phyloP scores from a whole-genome alignment of 2,113 vertebrate species.

The Eptesicus fuscus region DNA sequence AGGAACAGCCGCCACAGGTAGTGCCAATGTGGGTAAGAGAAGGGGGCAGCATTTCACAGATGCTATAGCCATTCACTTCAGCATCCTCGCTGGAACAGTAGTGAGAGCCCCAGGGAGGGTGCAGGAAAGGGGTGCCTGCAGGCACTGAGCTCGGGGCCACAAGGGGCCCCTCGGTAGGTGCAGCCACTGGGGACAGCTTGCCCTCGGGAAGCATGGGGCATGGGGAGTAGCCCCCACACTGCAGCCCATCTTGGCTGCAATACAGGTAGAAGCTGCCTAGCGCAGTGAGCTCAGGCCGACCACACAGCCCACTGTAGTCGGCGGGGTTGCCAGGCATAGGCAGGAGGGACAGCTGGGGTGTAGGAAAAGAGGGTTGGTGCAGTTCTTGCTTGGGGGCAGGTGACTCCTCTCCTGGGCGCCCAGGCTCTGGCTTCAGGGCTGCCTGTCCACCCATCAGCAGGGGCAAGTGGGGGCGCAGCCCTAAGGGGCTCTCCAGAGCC shows the following conservation, averaged over 20 bases:
- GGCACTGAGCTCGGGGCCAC: slow-evolving; percentile 85
- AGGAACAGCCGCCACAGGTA: slow-evolving; percentile 86
- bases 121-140: slow-evolving; percentile 86
- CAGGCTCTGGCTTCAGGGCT: slow-evolving; percentile 87
- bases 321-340: slow-evolving; percentile 84
- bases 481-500: slow-evolving; percentile 87
- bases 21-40: slow-evolving; percentile 85
- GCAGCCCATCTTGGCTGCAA: slow-evolving; percentile 83
- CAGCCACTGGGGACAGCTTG: slow-evolving; percentile 79
- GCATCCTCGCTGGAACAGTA: slow-evolving; percentile 90
- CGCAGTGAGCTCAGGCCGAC: slow-evolving; percentile 78
- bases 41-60: slow-evolving; percentile 88
- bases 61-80: slow-evolving; percentile 84
- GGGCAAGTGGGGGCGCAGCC: slow-evolving; percentile 91
- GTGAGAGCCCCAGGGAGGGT: slow-evolving; percentile 90
- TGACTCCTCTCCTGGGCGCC: slow-evolving; percentile 86
- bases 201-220: slow-evolving; percentile 86
- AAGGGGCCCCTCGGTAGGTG: slow-evolving; percentile 86
- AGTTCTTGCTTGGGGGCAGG: slow-evolving; percentile 92
- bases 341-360: slow-evolving; percentile 85
- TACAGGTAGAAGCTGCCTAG: slow-evolving; percentile 82
- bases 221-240: slow-evolving; percentile 79
- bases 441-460: slow-evolving; percentile 92
- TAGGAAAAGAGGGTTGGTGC: slow-evolving; percentile 87
- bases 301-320: slow-evolving; percentile 81